Percentiles rank a stretch among this genome's conserved stretches.
Evolutionary conservation across 1,140 invertebrate species (phyloP).

Genomic region (Rhagoletis zephyria): DNA sequence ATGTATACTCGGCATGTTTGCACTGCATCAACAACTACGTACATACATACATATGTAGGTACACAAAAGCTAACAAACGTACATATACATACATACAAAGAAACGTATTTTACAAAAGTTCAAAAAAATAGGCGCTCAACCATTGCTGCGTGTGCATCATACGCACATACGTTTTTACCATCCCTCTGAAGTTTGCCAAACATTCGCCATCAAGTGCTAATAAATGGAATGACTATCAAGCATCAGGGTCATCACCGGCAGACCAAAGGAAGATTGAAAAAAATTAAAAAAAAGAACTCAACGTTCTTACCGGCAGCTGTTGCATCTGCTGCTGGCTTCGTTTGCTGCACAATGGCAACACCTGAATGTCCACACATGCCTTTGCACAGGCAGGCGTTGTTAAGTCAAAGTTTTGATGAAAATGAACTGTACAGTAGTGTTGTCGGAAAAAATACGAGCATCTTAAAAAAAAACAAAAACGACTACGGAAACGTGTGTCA

Average conservation of each 20-base stretch:
- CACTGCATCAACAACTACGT: not conserved
- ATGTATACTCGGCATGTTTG: slow-evolving; percentile 20
- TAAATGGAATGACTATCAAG: slow-evolving; percentile 49
- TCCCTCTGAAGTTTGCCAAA: not conserved
- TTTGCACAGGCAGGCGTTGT: too few species aligned
- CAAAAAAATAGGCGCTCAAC: not conserved
- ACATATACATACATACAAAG: not conserved
- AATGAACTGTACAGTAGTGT: too few species aligned
- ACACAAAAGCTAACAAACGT: not conserved
- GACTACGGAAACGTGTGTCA: not conserved
- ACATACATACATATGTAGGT: not conserved
- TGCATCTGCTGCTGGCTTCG: not conserved
- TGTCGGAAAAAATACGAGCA: not conserved
- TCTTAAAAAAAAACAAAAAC: not conserved
- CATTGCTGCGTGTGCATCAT: not conserved
- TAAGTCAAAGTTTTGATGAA: too few species aligned
- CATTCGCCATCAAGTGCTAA: slow-evolving; percentile 24
- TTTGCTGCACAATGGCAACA: not conserved
- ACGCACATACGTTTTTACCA: not conserved
- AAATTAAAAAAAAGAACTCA: not conserved
- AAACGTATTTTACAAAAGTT: not conserved
- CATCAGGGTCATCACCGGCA: slow-evolving; percentile 8
- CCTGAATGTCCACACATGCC: not conserved
- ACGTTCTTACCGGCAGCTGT: not conserved
- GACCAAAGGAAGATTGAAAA: not conserved